A percentile compares a stretch with the other conserved stretches of the same genome.
Conservation (phyloP, 1,140 invertebrate species). For the Saccostrea cuccullata region DNA sequence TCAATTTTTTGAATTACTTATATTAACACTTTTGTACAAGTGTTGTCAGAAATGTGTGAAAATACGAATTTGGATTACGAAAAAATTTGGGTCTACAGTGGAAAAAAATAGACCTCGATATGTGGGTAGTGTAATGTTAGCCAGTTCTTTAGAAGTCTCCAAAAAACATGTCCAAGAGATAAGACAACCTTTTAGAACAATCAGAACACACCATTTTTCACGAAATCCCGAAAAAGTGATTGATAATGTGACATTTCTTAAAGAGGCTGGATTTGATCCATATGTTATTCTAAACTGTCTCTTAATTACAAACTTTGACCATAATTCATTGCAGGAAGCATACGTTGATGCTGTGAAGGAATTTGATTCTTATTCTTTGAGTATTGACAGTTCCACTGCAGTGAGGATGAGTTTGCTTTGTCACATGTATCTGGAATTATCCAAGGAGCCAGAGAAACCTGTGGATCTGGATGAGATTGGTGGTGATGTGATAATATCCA, state of each 20-base stretch:
- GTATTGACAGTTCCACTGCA: not conserved
- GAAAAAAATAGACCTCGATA: not conserved
- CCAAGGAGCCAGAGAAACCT: not conserved
- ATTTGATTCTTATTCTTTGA: not conserved
- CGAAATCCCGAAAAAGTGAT: not conserved
- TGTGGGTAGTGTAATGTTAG: not conserved
- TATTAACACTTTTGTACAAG: not conserved
- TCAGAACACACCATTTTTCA: not conserved
- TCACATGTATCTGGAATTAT: constrained; percentile 1
- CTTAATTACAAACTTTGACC: not conserved
- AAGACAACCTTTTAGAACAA: not conserved
- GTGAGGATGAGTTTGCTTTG: not conserved
- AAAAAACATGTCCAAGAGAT: not conserved
- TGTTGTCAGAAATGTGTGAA: not conserved
- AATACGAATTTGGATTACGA: not conserved
- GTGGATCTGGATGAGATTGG: constrained; percentile 8
- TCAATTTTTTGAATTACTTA: not conserved
- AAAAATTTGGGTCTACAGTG: not conserved
- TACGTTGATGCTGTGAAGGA: not conserved
- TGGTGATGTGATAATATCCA: not conserved
- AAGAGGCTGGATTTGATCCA: not conserved
- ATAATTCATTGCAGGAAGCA: not conserved
- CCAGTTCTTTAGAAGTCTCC: not conserved
- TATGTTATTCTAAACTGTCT: constrained; percentile 4
- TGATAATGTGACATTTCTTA: not conserved